Percentiles rank a stretch among this genome's conserved stretches.
These are phyloP conservation scores for Papilio dardanus DNA, from an alignment of 1,140 invertebrate species.

Conservation along the genomic window DNA sequence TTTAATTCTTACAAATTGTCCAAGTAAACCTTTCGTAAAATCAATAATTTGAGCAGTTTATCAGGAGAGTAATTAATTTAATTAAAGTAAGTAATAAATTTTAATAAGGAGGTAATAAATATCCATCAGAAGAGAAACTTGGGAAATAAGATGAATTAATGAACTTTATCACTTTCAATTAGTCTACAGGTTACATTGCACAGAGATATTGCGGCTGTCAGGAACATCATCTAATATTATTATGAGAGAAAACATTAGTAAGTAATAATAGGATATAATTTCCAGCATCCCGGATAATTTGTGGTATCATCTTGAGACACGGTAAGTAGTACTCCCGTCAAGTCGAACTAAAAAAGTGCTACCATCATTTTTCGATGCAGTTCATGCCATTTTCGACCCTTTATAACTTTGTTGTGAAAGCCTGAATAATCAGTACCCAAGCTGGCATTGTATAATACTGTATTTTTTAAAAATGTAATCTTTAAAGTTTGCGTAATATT, in stretches of 20 bases:
- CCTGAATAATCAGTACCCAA: no score
- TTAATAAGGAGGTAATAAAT: neutral
- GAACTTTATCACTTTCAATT: constrained; percentile 23
- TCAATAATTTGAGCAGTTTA: neutral
- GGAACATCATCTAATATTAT: neutral
- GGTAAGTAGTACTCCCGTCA: no score
- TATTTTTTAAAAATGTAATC: no score
- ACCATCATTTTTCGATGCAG: no score
- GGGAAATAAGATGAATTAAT: constrained; percentile 14
- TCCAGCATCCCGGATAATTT: no score
- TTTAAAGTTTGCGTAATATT: no score
- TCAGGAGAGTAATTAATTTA: neutral
- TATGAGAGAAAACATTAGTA: neutral
- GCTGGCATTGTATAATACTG: no score
- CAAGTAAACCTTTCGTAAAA: neutral
- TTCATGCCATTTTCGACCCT: no score
- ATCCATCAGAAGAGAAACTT: neutral
- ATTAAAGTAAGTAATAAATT: neutral
- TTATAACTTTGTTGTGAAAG: no score
- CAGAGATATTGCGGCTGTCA: neutral
- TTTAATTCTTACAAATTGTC: neutral
- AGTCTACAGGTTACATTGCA: neutral
- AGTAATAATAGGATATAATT: neutral
- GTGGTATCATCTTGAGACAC: no score
- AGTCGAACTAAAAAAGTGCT: no score